Base-by-base conservation (phyloP, 2,797 vertebrate species). In the Gallinago nigripennis region DNA sequence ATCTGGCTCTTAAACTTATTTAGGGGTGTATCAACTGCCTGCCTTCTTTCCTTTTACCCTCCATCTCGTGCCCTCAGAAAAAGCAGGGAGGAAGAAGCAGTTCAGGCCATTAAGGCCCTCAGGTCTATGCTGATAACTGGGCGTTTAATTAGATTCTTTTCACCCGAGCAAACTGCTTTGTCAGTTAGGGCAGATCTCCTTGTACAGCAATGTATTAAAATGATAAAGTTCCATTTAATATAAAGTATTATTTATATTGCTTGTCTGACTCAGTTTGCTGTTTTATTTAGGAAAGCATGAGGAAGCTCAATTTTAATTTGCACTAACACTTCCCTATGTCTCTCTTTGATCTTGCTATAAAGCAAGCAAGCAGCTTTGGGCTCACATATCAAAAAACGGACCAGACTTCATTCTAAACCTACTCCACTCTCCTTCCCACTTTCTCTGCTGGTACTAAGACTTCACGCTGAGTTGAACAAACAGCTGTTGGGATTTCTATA, bases 231-330 rank as follows among this genome's bases (percentile, higher is more conserved):
- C 87, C 84, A 85, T 94, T 96, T 97, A 96, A 96, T 92, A 82
- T 84, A 94, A 93, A 89, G 83, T 95, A 97, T 96, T 95, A 95
- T 96, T 96, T 97, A 85, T 93, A 96, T 90, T 95, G 86, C 91
- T 96, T 12, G 3, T 96, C 94, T 97, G 96, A 96, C 92, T 97
- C 95, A 92, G 90, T 97, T 96, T 96, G 69, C 89, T 92, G 75
- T 92, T 97, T 97, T 97, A 94, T 96, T 97, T 97, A 94, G 94
- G 92, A 97, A 97, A 97, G 80, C 94, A 94, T 60, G 70, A 97
- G 96, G 96, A 97, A 90, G 77, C 86, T 96, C 86, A 75, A 70
- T 96, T 97, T 96, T 97, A 96, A 95, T 88, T 96, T 97, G 86
- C 51, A 51, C 84, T 97, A 97, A 97, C 91, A 75, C 82, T 75